Evolutionary conservation across 2,113 vertebrate species (phyloP).

Genomic region (Ailurus styani): DNA sequence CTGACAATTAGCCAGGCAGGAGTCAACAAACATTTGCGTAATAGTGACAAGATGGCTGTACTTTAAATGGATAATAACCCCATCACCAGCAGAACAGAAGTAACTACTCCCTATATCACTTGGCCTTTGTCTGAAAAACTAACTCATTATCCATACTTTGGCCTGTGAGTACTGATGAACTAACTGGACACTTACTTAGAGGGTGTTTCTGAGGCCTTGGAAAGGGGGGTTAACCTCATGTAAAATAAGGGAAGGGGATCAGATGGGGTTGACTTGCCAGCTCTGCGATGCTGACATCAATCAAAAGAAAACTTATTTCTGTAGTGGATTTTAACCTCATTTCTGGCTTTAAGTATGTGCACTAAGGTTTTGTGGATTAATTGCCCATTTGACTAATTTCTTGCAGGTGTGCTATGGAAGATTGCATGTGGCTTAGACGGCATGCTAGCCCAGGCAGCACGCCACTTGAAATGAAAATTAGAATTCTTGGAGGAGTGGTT

Average conservation of each 20-base stretch:
- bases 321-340: not conserved
- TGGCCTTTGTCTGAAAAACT: constrained; percentile 10
- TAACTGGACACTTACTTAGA: not conserved
- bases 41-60: constrained; percentile 42
- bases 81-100: not conserved
- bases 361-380: constrained; percentile 8
- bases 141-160: not conserved
- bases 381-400: constrained; percentile 46
- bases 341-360: not conserved
- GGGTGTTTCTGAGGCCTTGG: not conserved
- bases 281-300: not conserved
- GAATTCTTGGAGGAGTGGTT: not conserved
- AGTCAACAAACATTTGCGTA: constrained; percentile 70
- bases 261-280: not conserved
- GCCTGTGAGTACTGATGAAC: not conserved
- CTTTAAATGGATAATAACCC: constrained; percentile 59
- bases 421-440: not conserved
- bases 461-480: constrained; percentile 32
- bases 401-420: constrained; percentile 46
- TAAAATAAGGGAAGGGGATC: not conserved
- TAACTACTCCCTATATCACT: not conserved
- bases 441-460: not conserved
- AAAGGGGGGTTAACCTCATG: not conserved
- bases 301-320: not conserved
- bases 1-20: constrained; percentile 70